Evolutionary conservation across 2,113 vertebrate genomes (phyloP).

Genomic region (Pipra filicauda): DNA sequence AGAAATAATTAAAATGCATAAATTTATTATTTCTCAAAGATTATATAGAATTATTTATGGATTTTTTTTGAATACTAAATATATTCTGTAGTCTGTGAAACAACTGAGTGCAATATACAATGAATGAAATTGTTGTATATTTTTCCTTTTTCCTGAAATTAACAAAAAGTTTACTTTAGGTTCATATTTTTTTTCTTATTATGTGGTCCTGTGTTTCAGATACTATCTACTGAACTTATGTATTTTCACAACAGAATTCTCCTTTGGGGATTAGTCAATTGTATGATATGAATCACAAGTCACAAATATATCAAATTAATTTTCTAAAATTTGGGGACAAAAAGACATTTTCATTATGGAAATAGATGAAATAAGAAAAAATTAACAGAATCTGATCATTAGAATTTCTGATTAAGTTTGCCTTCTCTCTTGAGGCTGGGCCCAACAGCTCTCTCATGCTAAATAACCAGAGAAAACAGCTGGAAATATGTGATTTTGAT

Average conservation of each 20-base stretch:
- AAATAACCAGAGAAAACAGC: neutral
- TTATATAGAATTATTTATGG: neutral
- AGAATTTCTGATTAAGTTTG: neutral
- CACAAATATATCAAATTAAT: neutral
- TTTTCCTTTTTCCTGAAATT: neutral
- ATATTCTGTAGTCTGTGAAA: neutral
- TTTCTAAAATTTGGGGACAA: neutral
- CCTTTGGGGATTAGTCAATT: neutral
- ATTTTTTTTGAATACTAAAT: neutral
- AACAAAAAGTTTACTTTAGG: neutral
- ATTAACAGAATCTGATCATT: neutral
- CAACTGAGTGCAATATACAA: neutral
- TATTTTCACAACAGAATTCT: neutral
- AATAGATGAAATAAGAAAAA: neutral
- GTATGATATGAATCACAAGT: neutral
- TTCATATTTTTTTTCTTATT: neutral
- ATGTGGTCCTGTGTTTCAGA: neutral
- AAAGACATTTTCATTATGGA: neutral
- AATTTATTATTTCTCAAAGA: neutral
- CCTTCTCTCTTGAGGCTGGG: neutral
- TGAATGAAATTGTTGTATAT: neutral
- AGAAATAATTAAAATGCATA: accelerated
- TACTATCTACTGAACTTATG: neutral
- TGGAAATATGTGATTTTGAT: neutral
- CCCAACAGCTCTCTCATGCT: neutral